Evolutionary conservation across 2,888 invertebrate genomes (phyloP), one percentile per base, ranked within the genome.

Genomic region (Lepidochrysops patricia): DNA sequence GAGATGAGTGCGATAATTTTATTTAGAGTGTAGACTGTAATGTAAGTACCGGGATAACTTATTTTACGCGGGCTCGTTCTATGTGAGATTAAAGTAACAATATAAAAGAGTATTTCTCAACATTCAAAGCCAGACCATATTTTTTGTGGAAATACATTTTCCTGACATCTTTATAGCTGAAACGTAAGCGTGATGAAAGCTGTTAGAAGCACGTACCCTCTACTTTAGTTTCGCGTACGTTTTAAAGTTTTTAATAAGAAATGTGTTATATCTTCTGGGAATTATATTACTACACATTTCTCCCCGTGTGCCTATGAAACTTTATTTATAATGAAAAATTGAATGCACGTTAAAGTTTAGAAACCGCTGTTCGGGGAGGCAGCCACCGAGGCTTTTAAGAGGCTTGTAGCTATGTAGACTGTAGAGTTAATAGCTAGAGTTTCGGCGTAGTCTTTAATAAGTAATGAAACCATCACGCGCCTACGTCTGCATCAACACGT

Each of bases 381-480:
- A 35, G 43, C 61, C 57, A 54, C 37, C 57, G 52, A 35, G 27
- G 60, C 61, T 52, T 52, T 61, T 57, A 57, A 60, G 57, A 49
- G 34, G 43, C 49, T 49, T 58, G 49, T 49, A 58, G 58, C 32
- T 49, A 52, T 61, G 57, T 60, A 60, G 49, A 57, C 37, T 61
- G 57, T 60, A 60, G 49, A 57, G 57, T 26, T 58, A 61, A 57
- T 57, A 61, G 37, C 50, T 35, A 57, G 54, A 7, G 50, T 61
- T 54, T 50, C 52, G 50, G 57, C 32, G 61, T 57, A 57, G 34
- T 52, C 43, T 52, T 61, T 57, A 61, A 61, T 61, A 57, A 58
- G 61, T 57, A 37, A 58, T 61, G 61, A 35, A 58, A 37, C 61
- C 63, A 67, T 67, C 67, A 75, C 69, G 70, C 70, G 69, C 70